Percentiles rank a stretch among this genome's conserved stretches.
phyloP scores from a whole-genome alignment of 2,113 vertebrate species.

The Collichthys lucidus region DNA sequence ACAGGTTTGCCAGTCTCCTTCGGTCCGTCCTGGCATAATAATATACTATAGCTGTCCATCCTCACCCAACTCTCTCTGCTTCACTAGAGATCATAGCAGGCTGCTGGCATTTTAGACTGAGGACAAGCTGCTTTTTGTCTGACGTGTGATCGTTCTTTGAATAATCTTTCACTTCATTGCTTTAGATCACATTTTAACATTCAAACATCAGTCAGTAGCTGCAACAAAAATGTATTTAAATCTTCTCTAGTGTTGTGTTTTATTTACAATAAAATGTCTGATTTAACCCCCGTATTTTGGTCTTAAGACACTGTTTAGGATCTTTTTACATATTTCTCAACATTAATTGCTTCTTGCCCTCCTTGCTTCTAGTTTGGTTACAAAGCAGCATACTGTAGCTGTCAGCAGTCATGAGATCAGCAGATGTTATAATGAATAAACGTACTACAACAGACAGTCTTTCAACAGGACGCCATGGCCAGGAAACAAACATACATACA shows the following conservation, averaged over 20 bases:
- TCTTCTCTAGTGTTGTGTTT: neutral
- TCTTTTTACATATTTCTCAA: neutral
- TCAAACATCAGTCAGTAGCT: neutral
- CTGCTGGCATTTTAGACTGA: conserved; percentile 6
- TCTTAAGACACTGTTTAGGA: neutral
- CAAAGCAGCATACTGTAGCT: neutral
- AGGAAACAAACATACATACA: neutral
- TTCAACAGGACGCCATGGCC: neutral
- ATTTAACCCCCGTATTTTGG: neutral
- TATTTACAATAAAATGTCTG: neutral
- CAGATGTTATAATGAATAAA: neutral
- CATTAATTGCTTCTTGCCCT: neutral
- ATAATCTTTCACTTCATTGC: conserved; percentile 5
- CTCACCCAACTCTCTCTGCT: conserved; percentile 26
- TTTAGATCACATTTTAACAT: conserved; percentile 34
- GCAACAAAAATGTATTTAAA: neutral
- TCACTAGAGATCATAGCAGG: conserved; percentile 18
- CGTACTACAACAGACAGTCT: neutral
- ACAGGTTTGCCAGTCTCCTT: conserved; percentile 90
- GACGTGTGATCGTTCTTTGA: neutral
- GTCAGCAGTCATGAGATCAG: conserved; percentile 5
- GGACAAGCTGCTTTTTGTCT: neutral
- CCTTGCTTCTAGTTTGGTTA: neutral
- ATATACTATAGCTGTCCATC: conserved; percentile 50
- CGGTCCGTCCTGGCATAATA: conserved; percentile 38